phyloP scores from a whole-genome alignment of 2,113 vertebrate species.

The Scophthalmus maximus region DNA sequence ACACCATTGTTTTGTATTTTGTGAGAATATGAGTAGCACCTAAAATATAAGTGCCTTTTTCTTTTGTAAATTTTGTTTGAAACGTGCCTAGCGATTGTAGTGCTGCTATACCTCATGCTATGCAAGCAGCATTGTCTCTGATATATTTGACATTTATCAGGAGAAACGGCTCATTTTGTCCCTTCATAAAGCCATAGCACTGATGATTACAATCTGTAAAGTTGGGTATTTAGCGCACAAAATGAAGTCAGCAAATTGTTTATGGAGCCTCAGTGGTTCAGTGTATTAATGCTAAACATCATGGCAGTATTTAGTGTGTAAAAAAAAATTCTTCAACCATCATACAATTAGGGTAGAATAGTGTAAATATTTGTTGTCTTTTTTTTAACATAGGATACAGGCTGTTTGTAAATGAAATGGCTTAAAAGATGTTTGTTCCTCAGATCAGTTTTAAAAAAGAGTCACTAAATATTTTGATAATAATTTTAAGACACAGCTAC shows the following conservation, averaged over 20 bases:
- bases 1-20: constrained; percentile 38
- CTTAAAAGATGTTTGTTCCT: constrained; percentile 24
- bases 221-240: constrained; percentile 47
- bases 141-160: constrained; percentile 24
- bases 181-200: constrained; percentile 71
- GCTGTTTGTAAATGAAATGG: constrained; percentile 45
- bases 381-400: constrained; percentile 34
- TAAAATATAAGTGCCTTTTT: constrained; percentile 21
- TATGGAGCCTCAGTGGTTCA: constrained; percentile 53
- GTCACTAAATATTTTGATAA: constrained; percentile 23
- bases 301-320: constrained; percentile 82
- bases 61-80: constrained; percentile 43
- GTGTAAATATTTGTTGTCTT: constrained; percentile 44
- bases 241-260: constrained; percentile 45
- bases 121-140: constrained; percentile 62
- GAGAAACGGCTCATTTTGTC: constrained; percentile 33
- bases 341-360: constrained; percentile 43
- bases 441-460: constrained; percentile 67
- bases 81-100: constrained; percentile 40
- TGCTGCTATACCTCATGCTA: constrained; percentile 76
- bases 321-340: constrained; percentile 59
- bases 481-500: constrained; percentile 22
- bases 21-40: constrained; percentile 28
- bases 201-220: constrained; percentile 72
- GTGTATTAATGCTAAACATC: constrained; percentile 78